Conservation (phyloP, 1,140 invertebrate species). For the Drosophila paulistorum region DNA sequence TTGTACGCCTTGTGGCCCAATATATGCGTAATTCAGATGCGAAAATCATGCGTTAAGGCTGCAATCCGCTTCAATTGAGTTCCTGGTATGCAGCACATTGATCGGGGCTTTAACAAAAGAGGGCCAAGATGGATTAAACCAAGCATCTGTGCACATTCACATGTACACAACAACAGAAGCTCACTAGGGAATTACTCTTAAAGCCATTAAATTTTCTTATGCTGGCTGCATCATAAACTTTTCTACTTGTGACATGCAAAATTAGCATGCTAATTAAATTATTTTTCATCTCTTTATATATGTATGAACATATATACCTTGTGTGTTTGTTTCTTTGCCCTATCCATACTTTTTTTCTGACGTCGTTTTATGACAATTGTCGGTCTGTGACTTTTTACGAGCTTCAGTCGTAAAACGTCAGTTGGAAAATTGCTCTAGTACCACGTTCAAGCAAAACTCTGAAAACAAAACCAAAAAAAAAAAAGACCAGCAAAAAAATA, state of each 20-base stretch:
- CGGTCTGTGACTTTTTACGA: slow-evolving; percentile 46
- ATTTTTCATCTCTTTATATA: slow-evolving; percentile 11
- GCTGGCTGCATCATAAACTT: slow-evolving; percentile 14
- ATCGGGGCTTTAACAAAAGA: slow-evolving; percentile 35
- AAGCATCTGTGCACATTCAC: not conserved
- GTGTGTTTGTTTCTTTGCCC: not conserved
- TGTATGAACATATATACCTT: not conserved
- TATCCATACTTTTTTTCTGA: slow-evolving; percentile 5
- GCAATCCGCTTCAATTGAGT: slow-evolving; percentile 3
- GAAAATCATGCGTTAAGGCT: not conserved
- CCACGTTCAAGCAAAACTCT: slow-evolving; percentile 27
- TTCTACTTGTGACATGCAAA: slow-evolving; percentile 11
- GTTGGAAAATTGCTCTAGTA: slow-evolving; percentile 30
- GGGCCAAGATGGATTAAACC: not conserved
- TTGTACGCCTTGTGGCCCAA: slow-evolving; percentile 8
- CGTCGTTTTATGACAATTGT: slow-evolving; percentile 48
- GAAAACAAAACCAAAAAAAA: not conserved
- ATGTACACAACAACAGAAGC: not conserved
- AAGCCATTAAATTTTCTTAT: slow-evolving; percentile 29
- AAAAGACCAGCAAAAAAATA: not conserved
- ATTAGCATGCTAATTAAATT: slow-evolving; percentile 25
- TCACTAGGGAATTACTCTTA: not conserved
- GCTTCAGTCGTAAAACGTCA: slow-evolving; percentile 36
- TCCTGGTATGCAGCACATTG: not conserved
- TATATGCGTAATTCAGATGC: slow-evolving; percentile 20